Percentiles rank a stretch among this genome's conserved stretches.
These are phyloP conservation scores for Halcyon malimbica DNA, from an alignment of 2,113 vertebrate species.

Conservation along the genomic window DNA sequence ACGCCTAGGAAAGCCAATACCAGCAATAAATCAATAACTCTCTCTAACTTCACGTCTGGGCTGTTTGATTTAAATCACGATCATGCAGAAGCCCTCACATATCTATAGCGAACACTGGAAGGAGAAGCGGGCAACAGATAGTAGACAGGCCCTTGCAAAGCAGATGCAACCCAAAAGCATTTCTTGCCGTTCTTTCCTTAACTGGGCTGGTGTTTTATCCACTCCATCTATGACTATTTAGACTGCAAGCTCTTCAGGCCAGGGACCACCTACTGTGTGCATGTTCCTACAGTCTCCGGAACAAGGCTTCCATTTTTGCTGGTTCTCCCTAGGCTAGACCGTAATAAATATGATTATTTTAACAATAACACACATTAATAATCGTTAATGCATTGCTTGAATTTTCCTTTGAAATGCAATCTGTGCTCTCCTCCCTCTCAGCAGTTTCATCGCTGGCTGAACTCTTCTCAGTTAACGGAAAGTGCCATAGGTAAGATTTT, in stretches of 20 bases:
- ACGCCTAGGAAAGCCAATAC: neutral
- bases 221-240: slow-evolving; percentile 17
- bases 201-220: slow-evolving; percentile 1
- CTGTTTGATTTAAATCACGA: neutral
- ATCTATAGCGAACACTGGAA: neutral
- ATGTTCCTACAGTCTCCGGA: neutral
- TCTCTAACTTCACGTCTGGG: neutral
- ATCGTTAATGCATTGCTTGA: slow-evolving; percentile 31
- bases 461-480: slow-evolving; percentile 45
- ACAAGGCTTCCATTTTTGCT: slow-evolving; percentile 51
- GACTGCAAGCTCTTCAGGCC: slow-evolving; percentile 22
- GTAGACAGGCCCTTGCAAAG: neutral
- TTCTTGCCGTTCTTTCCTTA: neutral
- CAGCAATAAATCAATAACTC: neutral
- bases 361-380: slow-evolving; percentile 70
- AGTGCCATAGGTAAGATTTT: slow-evolving; percentile 63
- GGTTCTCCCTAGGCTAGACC: slow-evolving; percentile 53
- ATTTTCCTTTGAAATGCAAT: slow-evolving; percentile 57
- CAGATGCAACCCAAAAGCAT: neutral
- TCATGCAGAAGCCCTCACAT: neutral
- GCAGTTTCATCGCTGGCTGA: slow-evolving; percentile 53
- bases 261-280: slow-evolving; percentile 52
- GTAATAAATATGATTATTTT: slow-evolving; percentile 62
- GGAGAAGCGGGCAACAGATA: neutral
- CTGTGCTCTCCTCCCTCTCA: slow-evolving; percentile 38